Base-by-base conservation (phyloP, 2,797 vertebrate genomes). In the Acanthurus leucopareius region DNA sequence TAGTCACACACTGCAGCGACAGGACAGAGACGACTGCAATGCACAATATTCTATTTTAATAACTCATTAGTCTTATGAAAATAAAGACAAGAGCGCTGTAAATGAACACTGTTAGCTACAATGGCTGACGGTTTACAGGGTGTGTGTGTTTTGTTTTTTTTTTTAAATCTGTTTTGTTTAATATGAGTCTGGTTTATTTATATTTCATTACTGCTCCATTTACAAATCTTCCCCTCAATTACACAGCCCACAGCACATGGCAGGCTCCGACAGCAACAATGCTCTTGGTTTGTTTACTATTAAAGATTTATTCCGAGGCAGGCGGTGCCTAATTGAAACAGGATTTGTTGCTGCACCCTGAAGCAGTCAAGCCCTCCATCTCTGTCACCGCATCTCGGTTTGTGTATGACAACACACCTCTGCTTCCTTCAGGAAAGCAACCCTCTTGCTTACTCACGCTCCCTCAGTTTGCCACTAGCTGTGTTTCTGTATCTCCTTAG, bases 301-400 rank as follows among this genome's bases (percentile, higher is more conserved):
- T 90, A 87, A 92, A 89, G 49, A 84, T 70, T 86, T 61, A 91
- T 83, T 77, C 81, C 71, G 75, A 75, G 58, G 45, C 8, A 1
- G 53, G 38, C n/a, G 10, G 49, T 47, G 72, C 42, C 68, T 79
- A 69, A 84, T 79, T 80, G 81, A 80, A 79, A 76, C 66, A 32
- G 57, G 75, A 72, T 75, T 59, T 73, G 44, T 8, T 22, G 44
- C 68, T 70, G 79, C 80, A 78, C 71, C 68, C 32, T 8, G 54
- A 73, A 80, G 75, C 69, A 17, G 45, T 64, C 5, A 1, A 44
- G 64, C 68, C 62, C 62, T 77, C 70, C 35, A 58, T 87, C 79
- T 83, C 77, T 86, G 80, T 35, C 77, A 57, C 44, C 8, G 28
- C 1, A 2, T 48, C 28, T 51, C 13, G 40, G 56, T 28, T 58